phyloP scores from a whole-genome alignment of 2,113 vertebrate species.

The Psammodynastes pulverulentus region DNA sequence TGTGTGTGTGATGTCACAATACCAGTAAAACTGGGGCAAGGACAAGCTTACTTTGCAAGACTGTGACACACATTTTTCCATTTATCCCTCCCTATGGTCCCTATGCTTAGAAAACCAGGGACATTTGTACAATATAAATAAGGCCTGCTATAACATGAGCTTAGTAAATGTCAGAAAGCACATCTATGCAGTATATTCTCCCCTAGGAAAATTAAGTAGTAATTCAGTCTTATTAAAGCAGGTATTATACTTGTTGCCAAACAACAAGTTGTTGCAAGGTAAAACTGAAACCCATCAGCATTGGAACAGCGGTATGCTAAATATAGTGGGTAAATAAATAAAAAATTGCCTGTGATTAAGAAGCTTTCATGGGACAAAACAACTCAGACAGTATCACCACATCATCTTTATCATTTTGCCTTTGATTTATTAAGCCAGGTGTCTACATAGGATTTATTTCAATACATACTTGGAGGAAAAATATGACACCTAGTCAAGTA shows the following conservation, averaged over 20 bases:
- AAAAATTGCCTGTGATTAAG: neutral
- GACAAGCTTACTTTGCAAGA: neutral
- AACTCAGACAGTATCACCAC: neutral
- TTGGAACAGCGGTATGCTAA: neutral
- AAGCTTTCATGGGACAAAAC: neutral
- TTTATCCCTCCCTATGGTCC: neutral
- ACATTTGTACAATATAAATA: neutral
- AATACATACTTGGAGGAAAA: neutral
- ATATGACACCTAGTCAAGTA: slow-evolving; percentile 10
- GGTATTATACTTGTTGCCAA: neutral
- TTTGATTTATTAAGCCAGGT: slow-evolving; percentile 31
- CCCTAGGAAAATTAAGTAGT: slow-evolving; percentile 11
- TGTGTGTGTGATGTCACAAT: neutral
- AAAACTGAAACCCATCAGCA: neutral
- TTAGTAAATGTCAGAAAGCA: neutral
- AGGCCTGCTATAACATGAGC: neutral
- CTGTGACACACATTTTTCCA: neutral
- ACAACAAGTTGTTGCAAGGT: neutral
- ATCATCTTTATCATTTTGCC: neutral
- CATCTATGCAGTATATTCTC: neutral
- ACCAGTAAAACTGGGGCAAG: neutral
- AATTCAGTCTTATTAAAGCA: neutral
- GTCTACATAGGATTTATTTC: slow-evolving; percentile 15
- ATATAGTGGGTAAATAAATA: neutral
- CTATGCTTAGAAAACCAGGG: neutral